phyloP scores from a whole-genome alignment of 2,797 vertebrate species.

The Lagocephalus sceleratus region DNA sequence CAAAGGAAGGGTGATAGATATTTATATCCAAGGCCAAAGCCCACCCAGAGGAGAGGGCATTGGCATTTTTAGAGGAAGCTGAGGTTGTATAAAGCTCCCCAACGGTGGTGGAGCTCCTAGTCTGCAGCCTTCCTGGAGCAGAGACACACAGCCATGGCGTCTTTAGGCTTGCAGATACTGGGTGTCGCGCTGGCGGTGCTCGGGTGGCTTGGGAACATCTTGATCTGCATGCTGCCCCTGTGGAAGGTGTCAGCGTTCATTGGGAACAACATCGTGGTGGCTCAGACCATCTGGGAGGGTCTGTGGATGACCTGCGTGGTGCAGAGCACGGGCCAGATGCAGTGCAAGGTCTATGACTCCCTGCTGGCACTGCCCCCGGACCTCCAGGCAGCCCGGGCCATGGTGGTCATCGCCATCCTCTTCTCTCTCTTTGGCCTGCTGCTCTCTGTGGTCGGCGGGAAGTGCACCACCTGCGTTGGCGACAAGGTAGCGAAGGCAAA shows the following conservation, averaged over 20 bases:
- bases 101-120: conserved; percentile 7
- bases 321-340: conserved; percentile 77
- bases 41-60: conserved; percentile 56
- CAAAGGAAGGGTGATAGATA: conserved; percentile 49
- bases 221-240: conserved; percentile 72
- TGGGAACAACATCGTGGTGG: conserved; percentile 76
- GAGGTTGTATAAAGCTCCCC: conserved; percentile 45
- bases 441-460: conserved; percentile 77
- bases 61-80: neutral
- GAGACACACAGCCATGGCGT: conserved; percentile 55
- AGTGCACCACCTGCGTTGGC: conserved; percentile 79
- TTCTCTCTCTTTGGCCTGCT: conserved; percentile 72
- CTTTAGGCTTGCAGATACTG: conserved; percentile 71
- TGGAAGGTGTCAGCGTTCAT: conserved; percentile 78
- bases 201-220: conserved; percentile 72
- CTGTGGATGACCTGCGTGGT: conserved; percentile 77
- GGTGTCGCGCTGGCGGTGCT: conserved; percentile 66
- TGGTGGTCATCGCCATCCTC: conserved; percentile 73
- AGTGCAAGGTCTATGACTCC: conserved; percentile 76
- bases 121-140: neutral
- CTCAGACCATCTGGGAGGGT: conserved; percentile 76
- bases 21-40: conserved; percentile 50
- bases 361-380: conserved; percentile 69
- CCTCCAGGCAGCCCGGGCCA: conserved; percentile 72
- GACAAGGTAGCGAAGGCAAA: conserved; percentile 69